A percentile compares a stretch with the other conserved stretches of the same genome.
Evolutionary conservation across 2,888 invertebrate genomes (phyloP).

Genomic region (Smittia sp.): DNA sequence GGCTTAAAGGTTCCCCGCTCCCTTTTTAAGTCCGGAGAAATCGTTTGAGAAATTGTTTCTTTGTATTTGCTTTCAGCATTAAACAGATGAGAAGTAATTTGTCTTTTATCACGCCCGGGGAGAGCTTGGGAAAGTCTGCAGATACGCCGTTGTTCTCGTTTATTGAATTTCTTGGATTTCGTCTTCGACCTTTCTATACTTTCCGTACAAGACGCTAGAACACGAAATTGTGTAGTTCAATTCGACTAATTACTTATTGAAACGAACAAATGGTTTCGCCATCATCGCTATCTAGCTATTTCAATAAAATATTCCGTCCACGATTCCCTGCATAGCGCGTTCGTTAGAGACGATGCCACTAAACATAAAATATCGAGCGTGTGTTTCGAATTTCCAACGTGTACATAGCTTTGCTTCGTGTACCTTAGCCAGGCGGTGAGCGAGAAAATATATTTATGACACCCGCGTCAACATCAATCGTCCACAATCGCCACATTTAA

Average conservation of each 20-base stretch:
- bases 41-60: not conserved
- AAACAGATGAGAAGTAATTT: not conserved
- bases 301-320: constrained; percentile 8
- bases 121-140: not conserved
- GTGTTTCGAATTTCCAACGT: not conserved
- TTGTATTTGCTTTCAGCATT: constrained; percentile 10
- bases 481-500: not conserved
- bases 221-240: not conserved
- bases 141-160: not conserved
- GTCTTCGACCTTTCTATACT: not conserved
- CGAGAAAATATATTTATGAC: not conserved
- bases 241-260: constrained; percentile 21
- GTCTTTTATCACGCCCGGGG: not conserved
- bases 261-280: constrained; percentile 1
- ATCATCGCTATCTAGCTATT: constrained; percentile 1
- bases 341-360: not conserved
- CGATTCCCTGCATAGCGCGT: not conserved
- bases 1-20: no score
- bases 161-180: not conserved
- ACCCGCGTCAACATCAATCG: constrained; percentile 4
- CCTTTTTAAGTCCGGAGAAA: not conserved
- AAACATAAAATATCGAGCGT: not conserved
- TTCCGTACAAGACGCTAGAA: not conserved
- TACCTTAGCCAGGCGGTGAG: not conserved
- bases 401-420: not conserved